Base-by-base conservation (phyloP, 2,113 vertebrate genomes). In the Phyllostomus discolor region DNA sequence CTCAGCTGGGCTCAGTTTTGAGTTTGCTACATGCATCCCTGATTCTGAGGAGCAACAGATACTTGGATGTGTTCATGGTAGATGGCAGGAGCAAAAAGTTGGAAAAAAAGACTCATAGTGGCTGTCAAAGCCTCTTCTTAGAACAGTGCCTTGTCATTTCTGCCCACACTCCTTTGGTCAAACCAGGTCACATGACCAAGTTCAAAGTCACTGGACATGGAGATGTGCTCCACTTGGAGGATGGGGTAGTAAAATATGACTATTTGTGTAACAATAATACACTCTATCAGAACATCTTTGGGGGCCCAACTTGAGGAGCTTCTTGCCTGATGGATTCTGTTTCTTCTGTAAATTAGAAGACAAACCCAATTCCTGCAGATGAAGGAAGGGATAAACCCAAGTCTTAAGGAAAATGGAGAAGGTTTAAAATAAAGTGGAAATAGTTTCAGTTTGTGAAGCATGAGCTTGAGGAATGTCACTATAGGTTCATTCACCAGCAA, bases 391-490 rank as follows among this genome's bases (percentile, higher is more conserved):
- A 54, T 31, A 15, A 50, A 52, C 41, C 59, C 11, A 22, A 19
- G 50, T n/a, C 41, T 38, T 8, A 46, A 26, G 41, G 38, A 35
- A 59, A 75, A 57, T 38, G 41, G 24, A 20, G 31, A 57, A 28
- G 35, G 14, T 22, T 6, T 62, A 59, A 24, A 75, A 38, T 22
- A 75, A 7, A 2, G 28, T 38, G 33, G 33, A 73, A 33, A 22
- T 3, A 9, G 3, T 46, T 43, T 3, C 5, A 46, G 22, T 38
- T 38, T 17, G 43, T n/a, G 33, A 59, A 17, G 7, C 69, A 31
- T 1, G 2, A 9, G 7, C 14, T n/a, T 57, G 19, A 15, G 22
- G 62, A 50, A 28, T 2, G 0, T 17, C 20, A 28, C 22, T n/a
- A 4, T 2, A 5, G n/a, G 4, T n/a, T 69, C 16, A 7, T 28